Percentiles rank a stretch among this genome's conserved stretches.
Conservation (phyloP, 2,888 invertebrate genomes). For the Aspidiotus rigidus region DNA sequence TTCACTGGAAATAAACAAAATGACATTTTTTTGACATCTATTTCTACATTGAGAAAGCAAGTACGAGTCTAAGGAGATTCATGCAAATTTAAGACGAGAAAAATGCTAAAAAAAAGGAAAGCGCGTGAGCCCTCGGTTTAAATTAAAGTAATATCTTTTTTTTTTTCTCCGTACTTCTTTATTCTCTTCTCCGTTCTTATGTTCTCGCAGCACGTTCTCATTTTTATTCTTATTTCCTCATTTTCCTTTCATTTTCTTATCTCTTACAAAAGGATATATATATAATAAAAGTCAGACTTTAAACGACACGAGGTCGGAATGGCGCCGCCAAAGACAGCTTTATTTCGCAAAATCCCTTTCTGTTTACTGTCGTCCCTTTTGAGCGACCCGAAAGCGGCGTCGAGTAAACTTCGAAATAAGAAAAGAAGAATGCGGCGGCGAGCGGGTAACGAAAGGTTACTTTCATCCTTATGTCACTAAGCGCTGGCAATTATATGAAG, state of each 20-base stretch:
- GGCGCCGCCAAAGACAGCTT: slow-evolving; percentile 33
- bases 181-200: slow-evolving; percentile 18
- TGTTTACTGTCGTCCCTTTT: slow-evolving; percentile 28
- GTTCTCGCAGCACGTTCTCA: neutral
- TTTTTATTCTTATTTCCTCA: slow-evolving; percentile 6
- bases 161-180: slow-evolving; percentile 16
- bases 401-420: slow-evolving; percentile 25
- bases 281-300: slow-evolving; percentile 32
- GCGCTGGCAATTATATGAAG: neutral
- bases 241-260: slow-evolving; percentile 18
- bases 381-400: slow-evolving; percentile 28
- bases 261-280: slow-evolving; percentile 22
- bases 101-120: slow-evolving; percentile 24
- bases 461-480: slow-evolving; percentile 16
- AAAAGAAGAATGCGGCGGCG: slow-evolving; percentile 14
- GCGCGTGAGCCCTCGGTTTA: slow-evolving; percentile 18
- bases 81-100: neutral
- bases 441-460: slow-evolving; percentile 28
- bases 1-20: too few relatives aligned
- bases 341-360: slow-evolving; percentile 31
- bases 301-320: slow-evolving; percentile 32
- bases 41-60: neutral
- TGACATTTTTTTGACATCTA: neutral
- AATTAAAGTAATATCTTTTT: neutral
- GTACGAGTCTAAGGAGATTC: neutral